A percentile compares a stretch with the other conserved stretches of the same genome.
Conservation (phyloP, 2,113 vertebrate species). For the Albula glossodonta region DNA sequence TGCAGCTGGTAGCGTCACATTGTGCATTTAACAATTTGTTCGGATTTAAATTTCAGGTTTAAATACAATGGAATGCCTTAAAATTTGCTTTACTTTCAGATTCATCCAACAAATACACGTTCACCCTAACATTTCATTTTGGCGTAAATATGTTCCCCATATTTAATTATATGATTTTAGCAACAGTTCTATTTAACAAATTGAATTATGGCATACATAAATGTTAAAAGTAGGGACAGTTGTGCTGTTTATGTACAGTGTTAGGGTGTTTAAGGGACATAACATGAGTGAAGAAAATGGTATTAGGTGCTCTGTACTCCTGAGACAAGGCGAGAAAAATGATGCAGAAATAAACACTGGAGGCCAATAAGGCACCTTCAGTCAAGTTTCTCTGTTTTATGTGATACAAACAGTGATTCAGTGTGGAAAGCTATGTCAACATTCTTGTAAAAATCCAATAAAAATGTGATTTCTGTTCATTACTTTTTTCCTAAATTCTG, state of each 20-base stretch:
- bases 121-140: too few relatives aligned
- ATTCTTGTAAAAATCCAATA: constrained; percentile 15
- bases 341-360: neutral
- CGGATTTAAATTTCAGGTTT: neutral
- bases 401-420: neutral
- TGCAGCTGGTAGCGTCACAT: neutral
- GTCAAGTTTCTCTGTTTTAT: neutral
- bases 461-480: neutral
- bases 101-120: too few relatives aligned
- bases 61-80: neutral
- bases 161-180: too few relatives aligned
- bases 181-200: too few relatives aligned
- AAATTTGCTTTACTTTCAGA: too few relatives aligned
- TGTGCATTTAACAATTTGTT: neutral
- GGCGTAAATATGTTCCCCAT: too few relatives aligned
- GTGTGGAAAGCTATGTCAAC: neutral
- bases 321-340: neutral
- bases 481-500: neutral
- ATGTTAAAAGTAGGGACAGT: too few relatives aligned
- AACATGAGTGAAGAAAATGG: too few relatives aligned
- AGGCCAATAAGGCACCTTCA: neutral
- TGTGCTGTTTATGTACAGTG: too few relatives aligned
- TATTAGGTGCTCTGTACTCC: too few relatives aligned
- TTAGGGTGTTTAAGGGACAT: too few relatives aligned
- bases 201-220: too few relatives aligned